Base-by-base conservation (phyloP, 2,888 invertebrate species). In the Ophioninae sp. region DNA sequence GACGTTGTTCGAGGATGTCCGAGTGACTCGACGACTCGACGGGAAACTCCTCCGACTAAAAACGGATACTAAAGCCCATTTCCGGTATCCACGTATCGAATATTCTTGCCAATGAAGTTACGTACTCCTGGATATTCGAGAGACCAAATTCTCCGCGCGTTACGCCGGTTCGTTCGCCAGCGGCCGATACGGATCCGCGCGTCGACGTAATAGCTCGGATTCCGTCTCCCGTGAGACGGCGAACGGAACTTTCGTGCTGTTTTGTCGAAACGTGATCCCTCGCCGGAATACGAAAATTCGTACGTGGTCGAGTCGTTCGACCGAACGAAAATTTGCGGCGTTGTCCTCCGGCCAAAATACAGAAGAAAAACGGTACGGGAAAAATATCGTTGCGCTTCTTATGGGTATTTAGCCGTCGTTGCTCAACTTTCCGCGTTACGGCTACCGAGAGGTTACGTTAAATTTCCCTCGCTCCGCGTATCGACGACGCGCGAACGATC, bases 241-340 rank as follows among this genome's bases (percentile, higher is more conserved):
- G 81, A 7, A 17, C n/a, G 59, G 88, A 89, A 91, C 87, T 88
- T 87, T 86, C 88, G 87, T 87, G 89, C 90, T 91, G 91, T 91
- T 91, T 92, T 91, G 90, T 91, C 90, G 90, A 91, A 91, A 92
- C 92, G 92, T 92, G 92, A 92, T 91, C 91, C 87, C 67, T 62
- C 85, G 81, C 87, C 87, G 89, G 89, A 92, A 91, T 90, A 91
- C 91, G 91, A 91, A 91, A 91, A 91, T 91, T 91, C 89, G 88
- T 90, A 91, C 91, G 91, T 91, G 90, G 87, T 72, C 83, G 87
- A 86, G 85, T 84, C 84, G 81, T 87, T 88, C 87, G 88, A 89
- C 86, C 82, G 85, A 82, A 81, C 68, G 67, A 76, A 73, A 72
- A 44, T 62, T 67, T 74, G 67, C 59, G 56, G 62, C 74, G 50